A percentile compares a stretch with the other conserved stretches of the same genome.
Evolutionary conservation across 2,888 invertebrate genomes (phyloP).

Genomic region (Callinectes sapidus): DNA sequence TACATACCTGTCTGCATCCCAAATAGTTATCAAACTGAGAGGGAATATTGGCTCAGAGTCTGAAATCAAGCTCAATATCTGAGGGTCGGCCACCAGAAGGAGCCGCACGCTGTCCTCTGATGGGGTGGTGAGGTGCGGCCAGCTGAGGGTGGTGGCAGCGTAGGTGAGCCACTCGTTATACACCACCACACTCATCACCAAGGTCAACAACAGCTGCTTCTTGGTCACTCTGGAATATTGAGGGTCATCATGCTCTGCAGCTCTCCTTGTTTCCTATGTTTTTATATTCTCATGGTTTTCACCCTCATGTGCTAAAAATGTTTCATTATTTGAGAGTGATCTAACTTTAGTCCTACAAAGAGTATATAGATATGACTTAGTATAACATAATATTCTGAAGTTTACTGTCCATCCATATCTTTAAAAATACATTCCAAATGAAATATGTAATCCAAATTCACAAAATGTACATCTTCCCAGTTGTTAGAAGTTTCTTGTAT

Average conservation of each 20-base stretch:
- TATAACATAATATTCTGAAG: not conserved
- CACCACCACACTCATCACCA: conserved; percentile 36
- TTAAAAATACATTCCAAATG: not conserved
- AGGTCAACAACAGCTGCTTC: conserved; percentile 8
- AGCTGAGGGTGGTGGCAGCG: conserved; percentile 39
- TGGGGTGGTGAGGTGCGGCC: conserved; percentile 38
- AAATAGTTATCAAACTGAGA: conserved; percentile 59
- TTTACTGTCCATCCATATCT: not conserved
- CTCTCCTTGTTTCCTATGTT: too few relatives aligned
- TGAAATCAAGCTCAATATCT: conserved; percentile 62
- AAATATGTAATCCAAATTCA: not conserved
- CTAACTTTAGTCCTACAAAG: not conserved
- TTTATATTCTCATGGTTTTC: not conserved
- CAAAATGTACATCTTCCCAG: not conserved
- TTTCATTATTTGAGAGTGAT: not conserved
- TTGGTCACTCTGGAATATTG: conserved; percentile 44
- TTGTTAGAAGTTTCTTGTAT: not conserved
- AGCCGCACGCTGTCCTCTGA: conserved; percentile 57
- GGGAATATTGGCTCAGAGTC: conserved; percentile 63
- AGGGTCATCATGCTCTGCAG: not conserved
- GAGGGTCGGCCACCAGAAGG: conserved; percentile 70
- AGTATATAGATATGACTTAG: not conserved
- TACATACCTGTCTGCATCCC: conserved; percentile 70
- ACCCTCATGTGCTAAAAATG: not conserved
- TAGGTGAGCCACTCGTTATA: conserved; percentile 55